Base-by-base conservation (phyloP, 1,140 invertebrate genomes). In the Drosophila sechellia region DNA sequence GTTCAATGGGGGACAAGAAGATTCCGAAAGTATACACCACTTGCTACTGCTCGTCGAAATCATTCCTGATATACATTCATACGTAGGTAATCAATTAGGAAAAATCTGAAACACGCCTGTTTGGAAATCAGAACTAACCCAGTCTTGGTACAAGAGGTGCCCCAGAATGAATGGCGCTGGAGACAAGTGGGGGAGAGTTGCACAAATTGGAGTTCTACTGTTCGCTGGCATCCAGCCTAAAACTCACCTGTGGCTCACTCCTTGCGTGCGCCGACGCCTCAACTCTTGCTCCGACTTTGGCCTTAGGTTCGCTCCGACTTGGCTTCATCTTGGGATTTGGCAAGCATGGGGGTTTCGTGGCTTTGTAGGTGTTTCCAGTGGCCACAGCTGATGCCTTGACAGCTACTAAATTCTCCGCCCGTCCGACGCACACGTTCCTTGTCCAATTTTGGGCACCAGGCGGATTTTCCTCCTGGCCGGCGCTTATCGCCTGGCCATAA, bases 351-450 rank as follows among this genome's bases (percentile, higher is more conserved):
- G 37, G 59, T 11, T 55, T 13, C 27, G 48, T 13, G 49, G 15
- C 22, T 57, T 27, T 83, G 83, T 89, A 87, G 84, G 84, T 87
- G 83, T 87, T 87, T 72, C 83, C 27, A 15, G 64, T 76, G 64
- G 84, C 83, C 81, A 69, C 75, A 83, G 84, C 84, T 89, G 83
- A 87, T 89, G 83, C 68, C 84, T 87, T 87, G 83, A 87, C 83
- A 87, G 83, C 83, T 87, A 87, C 83, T 87, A 87, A 87, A 87
- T 89, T 87, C 76, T 77, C 35, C 35, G 57, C 45, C 50, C 45
- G 63, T 61, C 63, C 65, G 76, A 87, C 83, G 83, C 83, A 77
- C 83, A 77, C 83, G 83, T 87, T 89, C 72, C 83, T 79, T 87
- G 83, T 87, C 83, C 83, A 87, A 89, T 87, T 87, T 87, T 87